A percentile compares a stretch with the other conserved stretches of the same genome.
Evolutionary conservation across 2,113 vertebrate species (phyloP).

Genomic region (Heterotilapia buettikoferi): DNA sequence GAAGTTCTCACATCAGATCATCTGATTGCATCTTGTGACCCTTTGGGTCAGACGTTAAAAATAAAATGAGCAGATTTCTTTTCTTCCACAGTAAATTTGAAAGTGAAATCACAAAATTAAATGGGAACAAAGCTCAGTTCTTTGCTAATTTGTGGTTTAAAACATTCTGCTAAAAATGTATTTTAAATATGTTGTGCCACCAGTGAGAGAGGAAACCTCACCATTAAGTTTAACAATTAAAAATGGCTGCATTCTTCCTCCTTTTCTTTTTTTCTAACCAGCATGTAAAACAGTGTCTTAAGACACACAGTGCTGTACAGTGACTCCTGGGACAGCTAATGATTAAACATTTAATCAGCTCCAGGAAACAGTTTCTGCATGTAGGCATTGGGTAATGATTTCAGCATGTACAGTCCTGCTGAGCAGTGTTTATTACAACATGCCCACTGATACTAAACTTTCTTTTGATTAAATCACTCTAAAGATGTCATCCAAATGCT

Average conservation of each 20-base stretch:
- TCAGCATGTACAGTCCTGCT: background rate
- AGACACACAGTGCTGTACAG: background rate
- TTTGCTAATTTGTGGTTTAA: background rate
- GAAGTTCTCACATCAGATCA: background rate
- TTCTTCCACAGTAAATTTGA: background rate
- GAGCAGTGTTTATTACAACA: background rate
- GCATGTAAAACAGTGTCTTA: background rate
- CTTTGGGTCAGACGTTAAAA: background rate
- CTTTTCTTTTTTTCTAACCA: background rate
- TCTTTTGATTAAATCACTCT: background rate
- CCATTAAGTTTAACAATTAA: background rate
- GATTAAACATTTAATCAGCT: background rate
- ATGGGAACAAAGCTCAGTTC: background rate
- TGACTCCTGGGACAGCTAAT: background rate
- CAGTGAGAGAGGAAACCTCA: background rate
- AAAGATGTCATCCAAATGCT: background rate
- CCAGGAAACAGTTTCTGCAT: background rate
- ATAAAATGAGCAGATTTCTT: background rate
- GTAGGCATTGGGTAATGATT: background rate
- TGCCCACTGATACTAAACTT: background rate
- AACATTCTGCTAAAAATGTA: background rate
- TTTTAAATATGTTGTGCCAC: background rate
- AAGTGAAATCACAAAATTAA: background rate
- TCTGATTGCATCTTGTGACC: slow-evolving; percentile 14
- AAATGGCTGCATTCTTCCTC: background rate